Percentiles rank a stretch among this genome's conserved stretches.
phyloP scores from a whole-genome alignment of 2,797 vertebrate genomes.

The Apodemus agrarius region DNA sequence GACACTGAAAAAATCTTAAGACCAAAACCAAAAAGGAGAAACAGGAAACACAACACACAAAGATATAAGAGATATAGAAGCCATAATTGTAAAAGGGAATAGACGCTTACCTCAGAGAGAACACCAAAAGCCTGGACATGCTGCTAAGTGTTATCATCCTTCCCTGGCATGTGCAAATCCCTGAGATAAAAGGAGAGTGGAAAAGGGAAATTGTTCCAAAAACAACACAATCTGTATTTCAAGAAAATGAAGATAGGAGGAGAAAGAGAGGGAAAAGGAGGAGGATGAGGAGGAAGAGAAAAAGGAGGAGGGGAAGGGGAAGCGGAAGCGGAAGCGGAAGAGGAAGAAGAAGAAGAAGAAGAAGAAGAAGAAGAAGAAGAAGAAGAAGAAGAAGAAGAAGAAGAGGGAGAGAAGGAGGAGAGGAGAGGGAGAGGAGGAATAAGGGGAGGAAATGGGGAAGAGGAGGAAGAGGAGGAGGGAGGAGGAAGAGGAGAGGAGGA shows the following conservation, averaged over 20 bases:
- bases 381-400: too few relatives aligned
- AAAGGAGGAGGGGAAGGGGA: accelerated
- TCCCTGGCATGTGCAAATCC: background rate
- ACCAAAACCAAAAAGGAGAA: background rate
- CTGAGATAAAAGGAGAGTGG: background rate
- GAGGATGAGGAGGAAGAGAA: background rate
- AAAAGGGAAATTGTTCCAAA: too few relatives aligned
- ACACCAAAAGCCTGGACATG: background rate
- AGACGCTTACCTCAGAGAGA: background rate
- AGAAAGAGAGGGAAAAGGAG: too few relatives aligned
- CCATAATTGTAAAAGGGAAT: background rate
- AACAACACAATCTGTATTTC: background rate
- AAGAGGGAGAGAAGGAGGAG: too few relatives aligned
- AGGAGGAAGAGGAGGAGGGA: too few relatives aligned
- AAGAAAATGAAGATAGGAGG: background rate
- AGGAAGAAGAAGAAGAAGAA: too few relatives aligned
- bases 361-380: too few relatives aligned
- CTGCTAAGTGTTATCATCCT: background rate
- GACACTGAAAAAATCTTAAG: background rate
- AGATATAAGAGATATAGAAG: background rate
- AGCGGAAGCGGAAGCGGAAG: accelerated
- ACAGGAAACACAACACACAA: background rate
- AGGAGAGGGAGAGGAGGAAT: too few relatives aligned
- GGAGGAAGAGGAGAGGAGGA: background rate
- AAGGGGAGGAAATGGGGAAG: too few relatives aligned